A percentile compares a stretch with the other conserved stretches of the same genome.
Conservation (phyloP, 1,140 invertebrate species). For the Dendrolimus kikuchii region DNA sequence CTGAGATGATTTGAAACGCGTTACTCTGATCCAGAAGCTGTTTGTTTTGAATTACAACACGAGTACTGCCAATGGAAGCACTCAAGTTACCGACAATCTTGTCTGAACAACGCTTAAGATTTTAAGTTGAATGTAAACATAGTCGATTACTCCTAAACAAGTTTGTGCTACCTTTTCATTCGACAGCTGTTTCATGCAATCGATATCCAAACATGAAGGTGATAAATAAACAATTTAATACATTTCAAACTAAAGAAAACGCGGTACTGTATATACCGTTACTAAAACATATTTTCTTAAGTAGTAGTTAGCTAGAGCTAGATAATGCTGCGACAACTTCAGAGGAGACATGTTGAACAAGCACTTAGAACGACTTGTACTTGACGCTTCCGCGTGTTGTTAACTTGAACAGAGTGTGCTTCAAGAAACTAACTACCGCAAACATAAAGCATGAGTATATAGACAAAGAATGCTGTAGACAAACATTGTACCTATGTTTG, state of each 20-base stretch:
- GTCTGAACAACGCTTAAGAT: conserved; percentile 7
- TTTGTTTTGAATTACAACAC: conserved; percentile 2
- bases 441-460: too few species aligned
- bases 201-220: not conserved
- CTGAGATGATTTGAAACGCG: too few species aligned
- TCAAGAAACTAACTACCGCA: not conserved
- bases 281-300: too few species aligned
- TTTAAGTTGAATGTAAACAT: conserved; percentile 10
- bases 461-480: too few species aligned
- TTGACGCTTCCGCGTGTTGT: conserved; percentile 4
- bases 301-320: not conserved
- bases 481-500: too few species aligned
- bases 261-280: too few species aligned
- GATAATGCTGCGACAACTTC: not conserved
- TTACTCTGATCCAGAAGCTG: not conserved
- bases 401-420: conserved; percentile 3
- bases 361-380: conserved; percentile 6
- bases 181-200: conserved; percentile 2
- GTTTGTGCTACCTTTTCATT: conserved; percentile 1
- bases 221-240: too few species aligned
- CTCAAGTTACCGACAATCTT: conserved; percentile 6
- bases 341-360: conserved; percentile 14
- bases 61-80: conserved; percentile 3
- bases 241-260: too few species aligned
- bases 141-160: conserved; percentile 10